Base-by-base conservation (phyloP, 2,888 invertebrate species). In the Heliconius hortense region DNA sequence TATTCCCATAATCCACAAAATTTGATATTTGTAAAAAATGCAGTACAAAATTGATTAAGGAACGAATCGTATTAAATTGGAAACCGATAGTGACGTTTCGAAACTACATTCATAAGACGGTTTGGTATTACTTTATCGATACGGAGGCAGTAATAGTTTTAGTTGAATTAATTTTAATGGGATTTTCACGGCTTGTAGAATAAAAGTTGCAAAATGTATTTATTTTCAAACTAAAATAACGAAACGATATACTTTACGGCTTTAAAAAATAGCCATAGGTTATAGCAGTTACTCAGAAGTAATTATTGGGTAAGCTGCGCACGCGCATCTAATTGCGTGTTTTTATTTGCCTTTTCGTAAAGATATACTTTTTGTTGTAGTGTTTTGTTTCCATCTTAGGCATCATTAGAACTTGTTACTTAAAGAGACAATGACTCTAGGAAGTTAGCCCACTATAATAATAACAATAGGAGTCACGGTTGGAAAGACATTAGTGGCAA, bases 11-110 rank as follows among this genome's bases (percentile, higher is more conserved):
- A 75, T 75, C 70, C 74, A 75, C 74, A 75, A 75, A 75, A 70
- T 53, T 35, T 35, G 62, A 63, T 71, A 53, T 64, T 70, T 56
- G 85, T 84, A 90, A 91, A 90, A 90, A 92, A 92, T 86, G 87
- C 89, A 89, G 86, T 90, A 92, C 89, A 90, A 91, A 92, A 93
- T 92, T 92, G 93, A 92, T 92, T 93, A 92, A 92, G 93, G 93
- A 94, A 94, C 94, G 94, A 94, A 94, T 94, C 90, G 94, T 88
- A 90, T 92, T 93, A 93, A 93, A 94, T 94, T 94, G 93, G 91
- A 94, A 93, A 92, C 88, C 93, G 93, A 93, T 93, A 93, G 93
- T 93, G 93, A 92, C 89, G 91, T 93, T 94, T 91, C 91, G 93
- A 93, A 93, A 93, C 91, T 90, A 93, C 92, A 93, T 93, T 93